Base-by-base conservation (phyloP, 2,797 vertebrate species). In the Leptodactylus fallax region DNA sequence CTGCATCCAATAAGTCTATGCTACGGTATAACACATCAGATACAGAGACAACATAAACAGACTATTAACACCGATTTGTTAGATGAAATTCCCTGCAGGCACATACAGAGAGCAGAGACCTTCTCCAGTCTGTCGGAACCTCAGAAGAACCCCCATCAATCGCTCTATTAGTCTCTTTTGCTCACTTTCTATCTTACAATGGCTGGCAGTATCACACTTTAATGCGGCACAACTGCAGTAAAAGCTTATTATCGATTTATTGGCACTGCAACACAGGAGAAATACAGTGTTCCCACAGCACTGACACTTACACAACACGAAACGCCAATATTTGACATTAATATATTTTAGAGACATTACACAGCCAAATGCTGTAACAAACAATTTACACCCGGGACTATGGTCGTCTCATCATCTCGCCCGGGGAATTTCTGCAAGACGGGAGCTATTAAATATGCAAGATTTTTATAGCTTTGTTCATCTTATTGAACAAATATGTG, bases 231-330 rank as follows among this genome's bases (percentile, higher is more conserved):
- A 63, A 81, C 60, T 25, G 13, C 60, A 47, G 79, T 81, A 81
- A 81, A 65, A 81, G 79, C 79, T 49, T 81, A 51, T 49, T 65
- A 81, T 65, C 14, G 79, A 65, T 65, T 81, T 81, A 81, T 65
- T 65, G 79, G 65, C 47, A n/a, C 60, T 10, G 60, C 47, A 65
- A 65, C 45, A 47, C 21, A 27, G 45, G 63, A 47, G n/a, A 27
- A 23, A 16, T 14, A 6, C 23, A 58, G 79, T 87, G 63, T 25
- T 47, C 47, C 3, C 36, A 3, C 9, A 3, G 6, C 14, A 65
- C 65, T 13, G 77, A 79, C 17, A 58, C 79, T 36, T n/a, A 77
- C 69, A 71, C 72, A 49, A 76, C 72, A 23, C 9, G 11, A 53
- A 53, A 51, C 49, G 11, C 49, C 74, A 53, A 77, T 77, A 53